These are phyloP conservation scores for Nesogale talazaci DNA, from an alignment of 2,113 vertebrate species.

Conservation along the genomic window DNA sequence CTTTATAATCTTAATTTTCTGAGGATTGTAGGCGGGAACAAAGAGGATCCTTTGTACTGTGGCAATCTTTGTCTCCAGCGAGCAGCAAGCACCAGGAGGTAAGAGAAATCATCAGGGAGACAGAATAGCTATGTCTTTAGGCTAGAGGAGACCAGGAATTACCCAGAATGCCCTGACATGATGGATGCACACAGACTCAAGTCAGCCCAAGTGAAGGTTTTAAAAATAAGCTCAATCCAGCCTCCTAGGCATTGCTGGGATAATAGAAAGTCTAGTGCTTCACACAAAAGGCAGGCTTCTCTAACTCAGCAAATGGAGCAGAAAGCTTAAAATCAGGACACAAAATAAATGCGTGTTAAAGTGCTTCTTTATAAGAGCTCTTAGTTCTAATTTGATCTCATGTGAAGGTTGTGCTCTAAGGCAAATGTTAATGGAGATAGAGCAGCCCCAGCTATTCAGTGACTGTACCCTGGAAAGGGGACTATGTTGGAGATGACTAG, in stretches of 20 bases:
- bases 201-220: not conserved
- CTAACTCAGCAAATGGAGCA: conserved; percentile 8
- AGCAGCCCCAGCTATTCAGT: not conserved
- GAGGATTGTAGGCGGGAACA: not conserved
- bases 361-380: not conserved
- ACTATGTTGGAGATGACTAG: not conserved
- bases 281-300: not conserved
- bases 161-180: not conserved
- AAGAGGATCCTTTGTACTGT: not conserved
- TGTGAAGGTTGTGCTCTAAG: conserved; percentile 11
- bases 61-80: not conserved
- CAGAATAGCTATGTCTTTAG: not conserved
- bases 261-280: not conserved
- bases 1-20: not conserved
- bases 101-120: not conserved
- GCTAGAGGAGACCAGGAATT: not conserved
- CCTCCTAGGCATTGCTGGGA: not conserved
- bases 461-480: not conserved
- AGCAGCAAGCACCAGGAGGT: not conserved
- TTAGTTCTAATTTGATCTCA: not conserved
- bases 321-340: conserved; percentile 41
- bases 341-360: conserved; percentile 41
- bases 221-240: not conserved
- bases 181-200: not conserved
- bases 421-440: conserved; percentile 26